phyloP scores from a whole-genome alignment of 2,113 vertebrate species.

The Mellivora capensis region DNA sequence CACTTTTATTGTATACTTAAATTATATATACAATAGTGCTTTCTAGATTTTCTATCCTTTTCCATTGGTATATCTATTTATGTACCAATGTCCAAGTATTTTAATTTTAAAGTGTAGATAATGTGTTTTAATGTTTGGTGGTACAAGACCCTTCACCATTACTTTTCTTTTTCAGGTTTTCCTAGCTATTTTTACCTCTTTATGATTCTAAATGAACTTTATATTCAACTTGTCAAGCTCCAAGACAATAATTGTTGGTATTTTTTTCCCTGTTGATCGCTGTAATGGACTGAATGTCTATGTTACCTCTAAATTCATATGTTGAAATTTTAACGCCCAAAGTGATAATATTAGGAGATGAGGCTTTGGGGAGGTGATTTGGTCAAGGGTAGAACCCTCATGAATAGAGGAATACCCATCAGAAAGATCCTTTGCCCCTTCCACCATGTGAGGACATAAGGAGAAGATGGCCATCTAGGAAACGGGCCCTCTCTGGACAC shows the following conservation, averaged over 20 bases:
- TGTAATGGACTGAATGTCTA: not conserved
- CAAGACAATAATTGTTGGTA: not conserved
- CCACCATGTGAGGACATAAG: not conserved
- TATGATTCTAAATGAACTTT: conserved; percentile 7
- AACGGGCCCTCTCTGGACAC: not conserved
- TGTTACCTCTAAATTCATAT: not conserved
- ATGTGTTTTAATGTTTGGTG: not conserved
- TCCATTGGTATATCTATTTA: not conserved
- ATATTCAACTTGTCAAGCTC: not conserved
- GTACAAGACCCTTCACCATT: not conserved
- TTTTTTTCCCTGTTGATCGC: not conserved
- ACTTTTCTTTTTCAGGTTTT: not conserved
- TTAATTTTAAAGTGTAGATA: not conserved
- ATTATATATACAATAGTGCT: not conserved
- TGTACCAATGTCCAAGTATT: not conserved
- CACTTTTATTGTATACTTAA: not conserved
- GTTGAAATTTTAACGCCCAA: not conserved
- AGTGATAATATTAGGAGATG: not conserved
- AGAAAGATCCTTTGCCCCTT: not conserved
- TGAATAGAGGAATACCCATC: not conserved
- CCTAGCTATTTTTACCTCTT: not conserved
- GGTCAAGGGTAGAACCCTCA: not conserved
- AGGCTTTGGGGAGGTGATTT: not conserved
- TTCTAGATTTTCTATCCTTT: not conserved
- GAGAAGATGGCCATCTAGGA: not conserved